These are phyloP conservation scores for Euzetes globulus DNA, from an alignment of 2,888 invertebrate species.

Conservation along the genomic window DNA sequence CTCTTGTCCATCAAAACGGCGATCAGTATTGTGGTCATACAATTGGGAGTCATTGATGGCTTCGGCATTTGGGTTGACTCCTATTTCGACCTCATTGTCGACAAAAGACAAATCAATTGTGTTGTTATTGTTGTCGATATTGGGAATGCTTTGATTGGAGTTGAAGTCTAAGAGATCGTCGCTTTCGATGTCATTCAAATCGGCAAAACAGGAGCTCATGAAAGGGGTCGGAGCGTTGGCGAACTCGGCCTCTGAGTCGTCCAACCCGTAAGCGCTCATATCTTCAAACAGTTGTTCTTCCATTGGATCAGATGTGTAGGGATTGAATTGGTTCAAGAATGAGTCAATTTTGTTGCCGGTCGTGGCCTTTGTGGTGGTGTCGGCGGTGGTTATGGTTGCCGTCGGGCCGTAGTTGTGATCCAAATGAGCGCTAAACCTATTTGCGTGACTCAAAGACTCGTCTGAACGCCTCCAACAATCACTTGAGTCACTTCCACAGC, in stretches of 20 bases:
- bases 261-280: background rate
- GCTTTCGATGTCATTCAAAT: background rate
- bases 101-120: background rate
- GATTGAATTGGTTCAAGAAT: background rate
- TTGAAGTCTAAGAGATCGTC: background rate
- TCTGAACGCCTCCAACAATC: background rate
- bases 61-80: background rate
- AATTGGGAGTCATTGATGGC: background rate
- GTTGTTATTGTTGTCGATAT: background rate
- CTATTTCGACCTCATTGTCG: background rate
- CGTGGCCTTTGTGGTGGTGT: background rate
- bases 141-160: background rate
- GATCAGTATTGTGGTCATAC: no score
- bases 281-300: background rate
- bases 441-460: background rate
- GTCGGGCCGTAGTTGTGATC: background rate
- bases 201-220: background rate
- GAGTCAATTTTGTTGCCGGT: background rate
- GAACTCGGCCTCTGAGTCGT: background rate
- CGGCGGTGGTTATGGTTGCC: background rate
- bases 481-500: background rate
- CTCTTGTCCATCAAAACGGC: no score
- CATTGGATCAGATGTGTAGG: background rate
- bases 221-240: constrained; percentile 8
- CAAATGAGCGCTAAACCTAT: background rate